Evolutionary conservation across 2,888 invertebrate genomes (phyloP), one percentile per base, ranked within the genome.

Genomic region (Luperina testacea): DNA sequence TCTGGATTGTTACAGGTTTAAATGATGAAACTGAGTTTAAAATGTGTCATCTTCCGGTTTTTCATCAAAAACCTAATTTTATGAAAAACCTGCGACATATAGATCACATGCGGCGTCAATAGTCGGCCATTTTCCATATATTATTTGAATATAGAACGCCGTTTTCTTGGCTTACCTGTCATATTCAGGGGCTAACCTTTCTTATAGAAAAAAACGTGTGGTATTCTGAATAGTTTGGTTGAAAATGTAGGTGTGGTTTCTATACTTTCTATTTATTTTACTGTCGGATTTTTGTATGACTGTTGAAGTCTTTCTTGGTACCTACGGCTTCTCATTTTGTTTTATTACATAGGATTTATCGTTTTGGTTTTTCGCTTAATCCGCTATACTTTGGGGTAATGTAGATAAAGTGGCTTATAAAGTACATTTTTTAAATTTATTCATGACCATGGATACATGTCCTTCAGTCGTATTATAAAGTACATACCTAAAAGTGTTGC

Each of bases 91-190:
- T n/a, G n/a, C n/a, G n/a, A n/a, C n/a, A n/a, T n/a, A n/a, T 63
- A 72, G 61, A 65, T 73, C 61, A 67, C 38, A 75, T 15, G 24
- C 20, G 69, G 7, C 20, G 20, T 77, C 45, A 76, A 63, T 69
- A 72, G 68, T 73, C 75, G 42, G 32, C 72, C 61, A 65, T 76
- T 79, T 76, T 45, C n/a, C 45, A 24, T n/a, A 13, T 75, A 73
- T 72, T 73, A 77, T 80, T 76, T 80, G 72, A 68, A 77, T 78
- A 74, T 17, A 69, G 72, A 67, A 73, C 45, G 76, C 53, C 38
- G 0, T 77, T 85, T 75, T 78, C 78, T 78, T 74, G 57, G 59
- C 61, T 72, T 80, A 78, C 85, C 83, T 85, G 80, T 80, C 80
- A 65, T 63, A 69, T 74, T 45, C 78, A 78, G 76, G 27, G 48